Conservation (phyloP, 2,113 vertebrate genomes). For the Ranitomeya imitator region DNA sequence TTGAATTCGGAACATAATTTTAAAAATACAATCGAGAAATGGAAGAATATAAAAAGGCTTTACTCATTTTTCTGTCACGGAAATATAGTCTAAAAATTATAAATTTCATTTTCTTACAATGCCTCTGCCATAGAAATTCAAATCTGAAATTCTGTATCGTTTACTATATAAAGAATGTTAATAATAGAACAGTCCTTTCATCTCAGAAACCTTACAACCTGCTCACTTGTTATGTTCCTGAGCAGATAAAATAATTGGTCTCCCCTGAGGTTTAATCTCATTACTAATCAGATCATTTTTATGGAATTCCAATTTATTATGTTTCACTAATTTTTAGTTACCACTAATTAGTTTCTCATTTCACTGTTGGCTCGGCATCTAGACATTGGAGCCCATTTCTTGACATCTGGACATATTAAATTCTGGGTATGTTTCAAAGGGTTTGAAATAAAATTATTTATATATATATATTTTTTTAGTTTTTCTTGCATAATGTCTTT, state of each 20-base stretch:
- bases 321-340: conserved; percentile 31
- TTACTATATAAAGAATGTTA: conserved; percentile 9
- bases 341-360: conserved; percentile 16
- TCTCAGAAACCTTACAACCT: conserved; percentile 28
- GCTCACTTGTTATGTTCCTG: conserved; percentile 26
- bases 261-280: conserved; percentile 30
- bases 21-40: neutral
- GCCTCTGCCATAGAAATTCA: neutral
- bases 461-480: neutral
- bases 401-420: neutral
- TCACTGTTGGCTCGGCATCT: neutral
- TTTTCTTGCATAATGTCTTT: neutral
- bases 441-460: no score
- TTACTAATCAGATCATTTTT: conserved; percentile 38
- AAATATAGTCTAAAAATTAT: neutral
- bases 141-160: conserved; percentile 10
- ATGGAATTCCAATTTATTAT: conserved; percentile 19
- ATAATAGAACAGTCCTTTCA: conserved; percentile 23
- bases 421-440: neutral
- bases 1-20: neutral
- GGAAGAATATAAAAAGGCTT: neutral
- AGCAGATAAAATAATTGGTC: conserved; percentile 44
- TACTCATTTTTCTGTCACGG: neutral
- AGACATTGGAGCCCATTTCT: neutral
- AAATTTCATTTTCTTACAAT: neutral